Base-by-base conservation (phyloP, 2,888 invertebrate genomes). In the Abrostola triplasia region DNA sequence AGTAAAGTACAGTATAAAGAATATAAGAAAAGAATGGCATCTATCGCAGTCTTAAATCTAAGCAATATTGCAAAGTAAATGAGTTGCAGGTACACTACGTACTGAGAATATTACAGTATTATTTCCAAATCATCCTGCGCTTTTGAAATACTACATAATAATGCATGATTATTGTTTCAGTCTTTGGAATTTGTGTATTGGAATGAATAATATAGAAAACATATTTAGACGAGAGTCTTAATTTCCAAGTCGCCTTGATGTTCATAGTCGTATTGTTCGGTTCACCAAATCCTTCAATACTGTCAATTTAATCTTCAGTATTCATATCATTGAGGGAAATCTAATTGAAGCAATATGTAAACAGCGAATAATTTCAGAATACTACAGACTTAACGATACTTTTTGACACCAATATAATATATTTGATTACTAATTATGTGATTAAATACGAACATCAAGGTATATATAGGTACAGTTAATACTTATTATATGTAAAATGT, bases 131-230 rank as follows among this genome's bases (percentile, higher is more conserved):
- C 67, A 74, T 79, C 79, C 79, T 79, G 81, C 79, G 79, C 81
- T 74, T 79, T 68, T 40, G 12, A 65, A 77, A 70, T 75, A 73
- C 73, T 70, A 73, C 61, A 64, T 70, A 66, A 70, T 62, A 64
- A 75, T 76, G 67, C 67, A 76, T 69, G 64, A 69, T 73, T 72
- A 75, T 76, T 73, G 70, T 74, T 77, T 85, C 85, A 86, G 85
- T 86, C 85, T 86, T 86, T 85, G 85, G 83, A 81, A 84, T 84
- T 85, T 86, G 79, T 83, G 82, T 81, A 77, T 76, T 80, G 85
- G 80, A 82, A 81, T 83, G 81, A 80, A 57, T 73, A 65, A 64
- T 48, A 68, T 56, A 58, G 38, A 60, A 56, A 44, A 36, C 55
- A 47, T 67, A 62, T 52, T 58, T 54, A 51, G 41, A 64, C 41